Base-by-base conservation (phyloP, 2,113 vertebrate species). In the Echinops telfairi region DNA sequence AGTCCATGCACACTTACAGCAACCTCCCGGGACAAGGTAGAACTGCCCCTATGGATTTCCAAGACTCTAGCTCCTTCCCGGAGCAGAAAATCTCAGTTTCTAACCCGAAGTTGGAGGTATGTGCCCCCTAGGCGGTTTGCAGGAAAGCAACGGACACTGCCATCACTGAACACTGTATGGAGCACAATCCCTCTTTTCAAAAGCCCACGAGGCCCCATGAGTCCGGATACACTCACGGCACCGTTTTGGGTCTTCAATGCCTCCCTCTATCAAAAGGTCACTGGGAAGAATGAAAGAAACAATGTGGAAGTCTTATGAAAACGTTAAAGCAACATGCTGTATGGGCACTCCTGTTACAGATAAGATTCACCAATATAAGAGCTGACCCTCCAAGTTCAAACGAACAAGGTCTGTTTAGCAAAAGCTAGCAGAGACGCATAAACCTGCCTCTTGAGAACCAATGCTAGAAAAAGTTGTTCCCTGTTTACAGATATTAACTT, bases 231-330 rank as follows among this genome's bases (percentile, higher is more conserved):
- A 73, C n/a, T 73, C 33, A 11, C 10, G 33, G 6, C 19, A 73
- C 19, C 68, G 31, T n/a, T 70, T 17, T 71, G 4, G 31, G 4
- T 71, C n/a, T 33, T 33, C n/a, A 19, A 19, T 36, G 6, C 29
- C 31, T 6, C 75, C 20, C 29, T 58, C 40, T 17, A 83, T 62
- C 47, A 53, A 71, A 92, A 79, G 14, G 4, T 15, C 66, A 3
- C 88, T 25, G 19, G 68, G 33, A 93, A 90, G 31, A 90, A 94
- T 64, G 64, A 93, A 64, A 68, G 4, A 78, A 90, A 81, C 22
- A 6, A 60, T 6, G 12, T 40, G 10, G 8, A 70, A 47, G 9
- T n/a, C 38, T 40, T 71, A 17, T 19, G 23, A 19, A 22, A 87
- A 84, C 25, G 38, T 47, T 57, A 62, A 29, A 64, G 64, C 82